Evolutionary conservation across 2,888 invertebrate species (phyloP).

Genomic region (Scelioninae gen. 1): DNA sequence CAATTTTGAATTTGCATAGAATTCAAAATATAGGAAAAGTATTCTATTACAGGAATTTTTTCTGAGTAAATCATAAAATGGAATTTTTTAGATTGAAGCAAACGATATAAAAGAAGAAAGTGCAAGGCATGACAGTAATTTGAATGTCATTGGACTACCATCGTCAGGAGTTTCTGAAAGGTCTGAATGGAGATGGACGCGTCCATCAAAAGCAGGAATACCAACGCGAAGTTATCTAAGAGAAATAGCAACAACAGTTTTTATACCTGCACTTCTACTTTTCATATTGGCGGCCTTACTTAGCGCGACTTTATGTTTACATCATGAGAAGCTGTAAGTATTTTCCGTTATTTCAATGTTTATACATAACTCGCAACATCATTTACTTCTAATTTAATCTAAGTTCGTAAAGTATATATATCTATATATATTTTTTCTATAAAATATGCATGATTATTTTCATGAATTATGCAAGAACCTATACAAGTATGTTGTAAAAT

Average conservation of each 20-base stretch:
- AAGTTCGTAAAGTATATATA: no score
- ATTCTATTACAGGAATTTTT: no score
- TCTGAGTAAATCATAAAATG: no score
- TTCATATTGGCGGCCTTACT: conserved; percentile 88
- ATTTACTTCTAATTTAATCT: no score
- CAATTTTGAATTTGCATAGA: no score
- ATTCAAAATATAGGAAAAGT: no score
- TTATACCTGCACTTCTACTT: conserved; percentile 85
- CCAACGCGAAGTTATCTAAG: conserved; percentile 89
- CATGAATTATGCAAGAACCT: no score
- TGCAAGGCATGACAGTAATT: conserved; percentile 80
- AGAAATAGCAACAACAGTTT: conserved; percentile 89
- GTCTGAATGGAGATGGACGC: conserved; percentile 87
- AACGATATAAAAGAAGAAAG: conserved; percentile 77
- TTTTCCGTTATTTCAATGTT: neutral
- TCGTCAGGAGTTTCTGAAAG: conserved; percentile 80
- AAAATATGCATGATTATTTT: no score
- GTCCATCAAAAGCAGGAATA: conserved; percentile 86
- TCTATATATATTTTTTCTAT: no score
- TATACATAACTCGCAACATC: neutral
- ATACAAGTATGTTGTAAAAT: no score
- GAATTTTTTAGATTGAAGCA: conserved; percentile 79
- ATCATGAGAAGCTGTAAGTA: conserved; percentile 91
- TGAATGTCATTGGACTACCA: conserved; percentile 80
- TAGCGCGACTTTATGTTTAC: conserved; percentile 90